Percentiles rank a stretch among this genome's conserved stretches.
These are phyloP conservation scores for Autographa pulchrina DNA, from an alignment of 2,888 invertebrate genomes.

Conservation along the genomic window DNA sequence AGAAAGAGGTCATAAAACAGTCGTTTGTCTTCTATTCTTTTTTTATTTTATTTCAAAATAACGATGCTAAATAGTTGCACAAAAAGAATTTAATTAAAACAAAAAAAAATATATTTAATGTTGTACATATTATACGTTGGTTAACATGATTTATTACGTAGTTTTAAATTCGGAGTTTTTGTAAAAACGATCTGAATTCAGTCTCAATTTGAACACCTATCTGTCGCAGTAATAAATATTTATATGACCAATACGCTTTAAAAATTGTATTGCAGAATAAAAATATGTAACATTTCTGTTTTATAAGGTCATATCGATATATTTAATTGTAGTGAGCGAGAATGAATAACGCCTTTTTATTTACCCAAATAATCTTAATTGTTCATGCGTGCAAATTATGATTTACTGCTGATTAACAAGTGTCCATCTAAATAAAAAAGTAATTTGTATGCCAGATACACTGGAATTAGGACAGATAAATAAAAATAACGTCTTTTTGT, in stretches of 20 bases:
- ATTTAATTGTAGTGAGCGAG: slow-evolving; percentile 28
- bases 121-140: not conserved
- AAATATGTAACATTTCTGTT: slow-evolving; percentile 5
- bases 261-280: slow-evolving; percentile 30
- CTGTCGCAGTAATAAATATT: slow-evolving; percentile 10
- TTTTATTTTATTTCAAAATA: not conserved
- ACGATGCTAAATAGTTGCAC: not conserved
- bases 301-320: slow-evolving; percentile 47
- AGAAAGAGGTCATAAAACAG: slow-evolving; percentile 26
- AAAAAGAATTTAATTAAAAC: not conserved
- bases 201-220: slow-evolving; percentile 20
- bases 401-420: slow-evolving; percentile 47
- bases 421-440: slow-evolving; percentile 58
- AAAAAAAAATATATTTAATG: not conserved
- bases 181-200: slow-evolving; percentile 20
- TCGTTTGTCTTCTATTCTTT: not conserved
- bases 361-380: slow-evolving; percentile 45
- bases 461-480: slow-evolving; percentile 54
- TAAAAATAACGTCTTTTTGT: slow-evolving; percentile 54
- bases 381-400: slow-evolving; percentile 54
- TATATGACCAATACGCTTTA: slow-evolving; percentile 26
- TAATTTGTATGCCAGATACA: slow-evolving; percentile 53
- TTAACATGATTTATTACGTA: not conserved
- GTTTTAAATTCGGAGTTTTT: not conserved
- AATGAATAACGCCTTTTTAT: slow-evolving; percentile 42